Conservation (phyloP, 2,888 invertebrate species). For the Tenodera sinensis region DNA sequence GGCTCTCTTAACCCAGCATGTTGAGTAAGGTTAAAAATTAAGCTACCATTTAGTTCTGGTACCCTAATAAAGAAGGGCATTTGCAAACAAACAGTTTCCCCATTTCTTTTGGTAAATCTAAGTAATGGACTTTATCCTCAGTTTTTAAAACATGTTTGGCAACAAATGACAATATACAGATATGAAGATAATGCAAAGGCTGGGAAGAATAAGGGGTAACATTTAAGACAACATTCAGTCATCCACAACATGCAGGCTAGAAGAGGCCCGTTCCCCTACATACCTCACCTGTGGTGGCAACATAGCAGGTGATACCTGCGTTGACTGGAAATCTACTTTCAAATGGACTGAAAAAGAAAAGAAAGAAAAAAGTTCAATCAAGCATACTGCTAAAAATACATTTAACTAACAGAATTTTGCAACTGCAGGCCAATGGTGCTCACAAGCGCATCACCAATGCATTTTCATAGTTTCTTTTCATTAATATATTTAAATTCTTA, state of each 20-base stretch:
- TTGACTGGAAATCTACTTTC: slow-evolving; percentile 93
- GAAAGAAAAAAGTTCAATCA: background rate
- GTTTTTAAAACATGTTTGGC: background rate
- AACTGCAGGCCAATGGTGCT: no score
- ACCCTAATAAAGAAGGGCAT: background rate
- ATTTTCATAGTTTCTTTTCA: background rate
- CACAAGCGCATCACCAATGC: background rate
- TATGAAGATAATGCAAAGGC: background rate
- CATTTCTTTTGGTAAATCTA: background rate
- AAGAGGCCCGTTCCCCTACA: slow-evolving; percentile 38
- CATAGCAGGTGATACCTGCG: slow-evolving; percentile 91
- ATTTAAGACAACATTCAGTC: background rate
- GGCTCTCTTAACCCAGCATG: background rate
- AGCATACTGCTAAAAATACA: background rate
- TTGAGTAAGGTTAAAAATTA: background rate
- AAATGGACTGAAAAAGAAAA: slow-evolving; percentile 62
- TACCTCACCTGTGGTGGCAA: slow-evolving; percentile 93
- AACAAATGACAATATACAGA: background rate
- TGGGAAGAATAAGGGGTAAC: background rate
- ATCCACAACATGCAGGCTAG: slow-evolving; percentile 3
- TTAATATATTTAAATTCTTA: no score
- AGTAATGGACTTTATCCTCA: background rate
- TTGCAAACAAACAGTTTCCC: background rate
- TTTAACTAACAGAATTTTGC: background rate
- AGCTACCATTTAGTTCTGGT: background rate